phyloP scores from a whole-genome alignment of 2,888 invertebrate genomes.

The Hyppa rectilinea region DNA sequence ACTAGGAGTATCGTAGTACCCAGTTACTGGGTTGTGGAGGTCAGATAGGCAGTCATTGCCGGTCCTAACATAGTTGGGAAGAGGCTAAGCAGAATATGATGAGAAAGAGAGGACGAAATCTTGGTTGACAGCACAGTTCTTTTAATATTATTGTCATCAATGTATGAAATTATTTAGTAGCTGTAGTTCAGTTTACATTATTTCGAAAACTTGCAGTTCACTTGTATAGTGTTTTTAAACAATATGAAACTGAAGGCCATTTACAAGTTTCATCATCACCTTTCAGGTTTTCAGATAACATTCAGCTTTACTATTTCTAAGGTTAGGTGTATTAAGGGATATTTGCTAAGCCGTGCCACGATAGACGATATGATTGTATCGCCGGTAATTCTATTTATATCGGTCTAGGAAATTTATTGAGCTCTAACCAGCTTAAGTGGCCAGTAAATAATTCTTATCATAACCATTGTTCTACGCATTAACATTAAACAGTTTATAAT shows the following conservation, averaged over 20 bases:
- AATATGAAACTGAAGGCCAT: too few relatives aligned
- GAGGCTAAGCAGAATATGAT: too few relatives aligned
- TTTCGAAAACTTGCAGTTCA: too few relatives aligned
- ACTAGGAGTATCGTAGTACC: too few relatives aligned
- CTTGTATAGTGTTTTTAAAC: too few relatives aligned
- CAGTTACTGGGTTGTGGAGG: too few relatives aligned
- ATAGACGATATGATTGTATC: constrained; percentile 63
- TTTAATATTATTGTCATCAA: too few relatives aligned
- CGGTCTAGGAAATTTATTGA: constrained; percentile 58
- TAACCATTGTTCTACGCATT: constrained; percentile 61
- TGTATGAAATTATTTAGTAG: too few relatives aligned
- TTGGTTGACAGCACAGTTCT: neutral
- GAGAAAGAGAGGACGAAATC: neutral
- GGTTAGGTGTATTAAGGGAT: constrained; percentile 32
- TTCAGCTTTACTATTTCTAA: constrained; percentile 28
- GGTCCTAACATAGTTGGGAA: too few relatives aligned
- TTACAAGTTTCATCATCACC: constrained; percentile 33
- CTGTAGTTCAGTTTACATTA: too few relatives aligned
- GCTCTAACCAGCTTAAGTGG: constrained; percentile 52
- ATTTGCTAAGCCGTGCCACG: constrained; percentile 40
- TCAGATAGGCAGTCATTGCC: too few relatives aligned
- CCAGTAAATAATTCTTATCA: constrained; percentile 63
- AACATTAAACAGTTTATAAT: constrained; percentile 59
- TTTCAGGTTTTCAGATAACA: constrained; percentile 2
- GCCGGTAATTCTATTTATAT: constrained; percentile 58